Conservation (phyloP, 2,888 invertebrate species). For the Blera fallax region DNA sequence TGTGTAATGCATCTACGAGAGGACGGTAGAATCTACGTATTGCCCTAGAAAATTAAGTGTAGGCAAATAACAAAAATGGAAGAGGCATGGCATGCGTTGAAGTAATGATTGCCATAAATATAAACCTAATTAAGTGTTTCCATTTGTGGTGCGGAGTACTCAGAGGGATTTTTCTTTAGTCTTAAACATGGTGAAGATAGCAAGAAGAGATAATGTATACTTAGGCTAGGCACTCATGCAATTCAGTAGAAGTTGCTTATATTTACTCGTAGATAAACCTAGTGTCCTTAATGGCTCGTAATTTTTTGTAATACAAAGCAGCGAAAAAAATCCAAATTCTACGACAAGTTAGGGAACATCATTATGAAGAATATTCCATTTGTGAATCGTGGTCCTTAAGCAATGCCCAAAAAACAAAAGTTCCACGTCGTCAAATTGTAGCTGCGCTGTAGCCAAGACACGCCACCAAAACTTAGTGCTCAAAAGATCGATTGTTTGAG, state of each 20-base stretch:
- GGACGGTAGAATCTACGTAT: background rate
- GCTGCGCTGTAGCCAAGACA: too few relatives aligned
- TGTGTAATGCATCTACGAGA: background rate
- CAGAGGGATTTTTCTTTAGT: background rate
- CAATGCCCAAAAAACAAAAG: too few relatives aligned
- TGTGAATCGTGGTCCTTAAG: too few relatives aligned
- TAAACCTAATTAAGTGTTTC: constrained; percentile 27
- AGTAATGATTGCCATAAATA: constrained; percentile 18
- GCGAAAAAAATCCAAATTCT: too few relatives aligned
- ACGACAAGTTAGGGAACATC: too few relatives aligned
- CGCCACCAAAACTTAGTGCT: too few relatives aligned
- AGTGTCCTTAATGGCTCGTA: too few relatives aligned
- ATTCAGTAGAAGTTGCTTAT: background rate
- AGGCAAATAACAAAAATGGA: background rate
- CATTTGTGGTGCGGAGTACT: constrained; percentile 1
- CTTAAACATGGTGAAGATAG: background rate
- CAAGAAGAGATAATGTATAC: background rate
- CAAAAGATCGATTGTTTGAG: too few relatives aligned
- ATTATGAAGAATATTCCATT: too few relatives aligned
- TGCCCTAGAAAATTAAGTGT: constrained; percentile 8
- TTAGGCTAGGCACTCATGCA: background rate
- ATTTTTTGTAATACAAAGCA: too few relatives aligned
- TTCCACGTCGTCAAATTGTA: too few relatives aligned
- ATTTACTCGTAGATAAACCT: background rate
- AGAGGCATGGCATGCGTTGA: background rate